Conservation (phyloP, 2,797 vertebrate genomes). For the Gallinago stenura region DNA sequence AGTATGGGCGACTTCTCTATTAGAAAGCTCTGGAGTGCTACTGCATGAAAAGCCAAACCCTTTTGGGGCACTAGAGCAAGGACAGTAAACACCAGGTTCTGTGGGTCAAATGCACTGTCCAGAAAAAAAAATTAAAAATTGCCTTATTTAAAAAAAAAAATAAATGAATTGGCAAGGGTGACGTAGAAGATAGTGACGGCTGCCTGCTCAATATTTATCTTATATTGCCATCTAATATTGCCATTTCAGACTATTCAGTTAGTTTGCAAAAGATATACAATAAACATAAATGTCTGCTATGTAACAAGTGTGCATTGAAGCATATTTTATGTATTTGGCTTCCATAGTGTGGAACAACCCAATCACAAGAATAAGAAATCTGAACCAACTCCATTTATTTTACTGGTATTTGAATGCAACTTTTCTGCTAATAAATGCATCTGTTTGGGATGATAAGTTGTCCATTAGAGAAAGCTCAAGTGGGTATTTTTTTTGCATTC, state of each 20-base stretch:
- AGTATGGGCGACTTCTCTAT: neutral
- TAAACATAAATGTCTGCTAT: slow-evolving; percentile 41
- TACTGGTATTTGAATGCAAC: slow-evolving; percentile 59
- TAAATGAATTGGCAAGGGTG: neutral
- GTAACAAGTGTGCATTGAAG: neutral
- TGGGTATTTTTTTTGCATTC: neutral
- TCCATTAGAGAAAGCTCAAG: slow-evolving; percentile 68
- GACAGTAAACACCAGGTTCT: neutral
- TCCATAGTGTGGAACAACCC: slow-evolving; percentile 20
- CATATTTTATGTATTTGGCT: slow-evolving; percentile 36
- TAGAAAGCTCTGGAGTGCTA: neutral
- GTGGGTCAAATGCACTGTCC: neutral
- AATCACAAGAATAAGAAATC: slow-evolving; percentile 51
- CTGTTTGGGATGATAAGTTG: slow-evolving; percentile 70
- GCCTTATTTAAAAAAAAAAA: slow-evolving; percentile 10
- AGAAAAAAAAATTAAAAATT: rapidly evolving
- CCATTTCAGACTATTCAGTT: slow-evolving; percentile 35
- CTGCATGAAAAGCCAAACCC: neutral
- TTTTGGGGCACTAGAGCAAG: neutral
- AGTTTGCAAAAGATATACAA: slow-evolving; percentile 21
- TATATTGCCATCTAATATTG: neutral
- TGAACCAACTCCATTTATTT: slow-evolving; percentile 66
- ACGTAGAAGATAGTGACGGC: neutral
- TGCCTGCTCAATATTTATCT: neutral
- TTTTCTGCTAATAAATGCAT: slow-evolving; percentile 64